A percentile compares a stretch with the other conserved stretches of the same genome.
Evolutionary conservation across 2,113 vertebrate species (phyloP).

Genomic region (Xiphophorus maculatus): DNA sequence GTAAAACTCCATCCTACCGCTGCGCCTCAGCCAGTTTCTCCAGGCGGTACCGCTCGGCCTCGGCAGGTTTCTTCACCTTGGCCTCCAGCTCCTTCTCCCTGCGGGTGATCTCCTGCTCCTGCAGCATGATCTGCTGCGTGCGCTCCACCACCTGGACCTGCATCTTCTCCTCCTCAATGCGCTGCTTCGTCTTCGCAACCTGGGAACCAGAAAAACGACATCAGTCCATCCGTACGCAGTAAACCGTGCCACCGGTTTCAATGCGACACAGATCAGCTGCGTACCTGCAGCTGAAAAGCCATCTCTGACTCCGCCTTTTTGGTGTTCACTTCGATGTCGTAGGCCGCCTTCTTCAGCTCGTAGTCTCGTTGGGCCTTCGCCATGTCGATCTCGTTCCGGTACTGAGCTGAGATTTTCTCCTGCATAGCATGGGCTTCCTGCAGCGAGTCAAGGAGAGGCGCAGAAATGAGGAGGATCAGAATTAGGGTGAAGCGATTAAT

Average conservation of each 20-base stretch:
- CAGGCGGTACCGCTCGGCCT: slow-evolving; percentile 86
- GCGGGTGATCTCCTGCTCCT: slow-evolving; percentile 90
- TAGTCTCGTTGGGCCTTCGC: slow-evolving; percentile 91
- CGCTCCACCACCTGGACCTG: slow-evolving; percentile 91
- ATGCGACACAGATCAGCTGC: background rate
- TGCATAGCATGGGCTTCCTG: slow-evolving; percentile 91
- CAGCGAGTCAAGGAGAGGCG: background rate
- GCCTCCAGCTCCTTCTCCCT: slow-evolving; percentile 90
- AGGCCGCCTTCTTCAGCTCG: slow-evolving; percentile 89
- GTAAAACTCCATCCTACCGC: slow-evolving; percentile 69
- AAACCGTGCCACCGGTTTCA: background rate
- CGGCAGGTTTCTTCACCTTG: slow-evolving; percentile 86
- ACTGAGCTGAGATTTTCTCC: slow-evolving; percentile 89
- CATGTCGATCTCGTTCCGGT: slow-evolving; percentile 90
- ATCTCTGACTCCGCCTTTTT: slow-evolving; percentile 91
- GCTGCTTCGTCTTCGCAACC: slow-evolving; percentile 93
- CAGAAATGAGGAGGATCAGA: background rate
- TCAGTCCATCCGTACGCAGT: background rate
- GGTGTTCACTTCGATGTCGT: slow-evolving; percentile 89
- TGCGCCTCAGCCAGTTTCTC: slow-evolving; percentile 88
- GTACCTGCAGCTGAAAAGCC: slow-evolving; percentile 91
- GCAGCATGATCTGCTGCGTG: slow-evolving; percentile 87
- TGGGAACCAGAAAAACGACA: slow-evolving; percentile 42
- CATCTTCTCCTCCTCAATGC: slow-evolving; percentile 90
- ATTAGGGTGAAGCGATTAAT: too few species aligned